phyloP scores from a whole-genome alignment of 2,797 vertebrate genomes.

The Taeniopygia guttata region DNA sequence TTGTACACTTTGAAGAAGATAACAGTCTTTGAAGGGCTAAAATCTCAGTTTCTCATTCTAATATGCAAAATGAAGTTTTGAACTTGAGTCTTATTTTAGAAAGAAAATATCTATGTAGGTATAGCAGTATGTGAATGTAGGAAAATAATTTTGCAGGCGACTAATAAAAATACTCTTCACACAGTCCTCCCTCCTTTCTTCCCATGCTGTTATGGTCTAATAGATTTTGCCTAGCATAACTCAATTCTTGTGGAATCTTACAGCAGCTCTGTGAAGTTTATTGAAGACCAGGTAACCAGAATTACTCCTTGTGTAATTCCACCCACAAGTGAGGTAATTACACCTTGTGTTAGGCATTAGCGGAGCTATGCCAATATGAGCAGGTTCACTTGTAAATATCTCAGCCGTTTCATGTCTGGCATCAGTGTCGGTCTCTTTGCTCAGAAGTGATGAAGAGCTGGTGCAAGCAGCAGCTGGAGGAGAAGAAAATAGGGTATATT shows the following conservation, averaged over 20 bases:
- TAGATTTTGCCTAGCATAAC: neutral
- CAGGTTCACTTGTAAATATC: neutral
- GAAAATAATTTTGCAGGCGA: neutral
- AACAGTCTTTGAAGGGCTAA: neutral
- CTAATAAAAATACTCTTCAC: neutral
- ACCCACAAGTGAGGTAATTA: neutral
- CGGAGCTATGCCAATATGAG: neutral
- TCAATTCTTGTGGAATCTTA: neutral
- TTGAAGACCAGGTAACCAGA: neutral
- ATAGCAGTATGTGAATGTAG: neutral
- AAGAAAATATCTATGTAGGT: neutral
- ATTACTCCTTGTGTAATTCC: neutral
- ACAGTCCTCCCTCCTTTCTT: neutral
- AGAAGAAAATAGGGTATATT: neutral
- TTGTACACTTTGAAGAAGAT: neutral
- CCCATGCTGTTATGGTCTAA: neutral
- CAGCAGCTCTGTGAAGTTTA: neutral
- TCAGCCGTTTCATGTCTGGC: neutral
- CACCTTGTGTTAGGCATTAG: neutral
- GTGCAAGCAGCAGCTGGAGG: neutral
- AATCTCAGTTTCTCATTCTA: neutral
- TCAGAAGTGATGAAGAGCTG: neutral
- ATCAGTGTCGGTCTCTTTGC: fast-evolving
- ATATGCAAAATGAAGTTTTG: neutral
- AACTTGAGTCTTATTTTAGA: neutral